phyloP scores from a whole-genome alignment of 2,797 vertebrate species.

The Fratercula arctica region DNA sequence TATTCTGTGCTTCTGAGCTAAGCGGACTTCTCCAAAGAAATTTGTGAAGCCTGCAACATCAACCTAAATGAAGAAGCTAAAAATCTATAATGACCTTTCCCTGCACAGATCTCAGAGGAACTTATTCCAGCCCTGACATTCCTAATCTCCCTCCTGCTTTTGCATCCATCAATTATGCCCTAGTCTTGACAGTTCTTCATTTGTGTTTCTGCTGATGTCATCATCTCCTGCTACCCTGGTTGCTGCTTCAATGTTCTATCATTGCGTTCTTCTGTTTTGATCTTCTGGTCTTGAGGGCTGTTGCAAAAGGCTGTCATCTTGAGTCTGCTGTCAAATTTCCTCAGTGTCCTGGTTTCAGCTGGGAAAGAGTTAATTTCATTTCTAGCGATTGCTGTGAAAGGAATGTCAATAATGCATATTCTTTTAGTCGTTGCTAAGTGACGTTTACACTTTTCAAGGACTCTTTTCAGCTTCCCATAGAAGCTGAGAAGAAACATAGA shows the following conservation, averaged over 20 bases:
- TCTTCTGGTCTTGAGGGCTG: neutral
- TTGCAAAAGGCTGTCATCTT: neutral
- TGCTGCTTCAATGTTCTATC: neutral
- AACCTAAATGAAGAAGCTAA: neutral
- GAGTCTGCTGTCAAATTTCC: neutral
- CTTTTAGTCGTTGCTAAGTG: neutral
- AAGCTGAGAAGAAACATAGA: neutral
- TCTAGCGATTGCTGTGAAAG: neutral
- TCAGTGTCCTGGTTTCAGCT: neutral
- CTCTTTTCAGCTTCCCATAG: neutral
- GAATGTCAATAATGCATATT: neutral
- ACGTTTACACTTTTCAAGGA: neutral
- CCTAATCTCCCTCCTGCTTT: neutral
- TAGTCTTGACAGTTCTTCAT: neutral
- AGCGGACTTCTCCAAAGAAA: neutral
- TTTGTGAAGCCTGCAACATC: neutral
- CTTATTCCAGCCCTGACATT: neutral
- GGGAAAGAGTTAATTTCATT: neutral
- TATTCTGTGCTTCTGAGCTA: neutral
- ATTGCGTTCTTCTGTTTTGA: fast-evolving
- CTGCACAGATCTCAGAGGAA: neutral
- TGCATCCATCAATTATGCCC: neutral
- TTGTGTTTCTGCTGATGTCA: neutral
- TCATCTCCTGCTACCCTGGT: neutral
- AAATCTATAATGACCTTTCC: neutral